Base-by-base conservation (phyloP, 2,888 invertebrate genomes). In the Apoderus coryli region DNA sequence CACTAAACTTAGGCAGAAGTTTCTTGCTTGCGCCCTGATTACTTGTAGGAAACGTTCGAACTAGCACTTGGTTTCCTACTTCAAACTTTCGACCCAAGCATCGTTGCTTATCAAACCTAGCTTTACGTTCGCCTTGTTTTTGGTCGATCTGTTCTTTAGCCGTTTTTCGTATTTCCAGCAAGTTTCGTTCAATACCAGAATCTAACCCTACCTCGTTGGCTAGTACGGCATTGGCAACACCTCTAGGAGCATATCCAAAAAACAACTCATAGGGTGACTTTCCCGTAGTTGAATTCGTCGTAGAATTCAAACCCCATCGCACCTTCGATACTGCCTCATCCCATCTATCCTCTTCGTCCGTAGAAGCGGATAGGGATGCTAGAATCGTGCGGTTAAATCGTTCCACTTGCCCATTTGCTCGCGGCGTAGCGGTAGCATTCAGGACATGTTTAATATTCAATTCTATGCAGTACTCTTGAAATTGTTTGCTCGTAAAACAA, bases 241-340 rank as follows among this genome's bases (percentile, higher is more conserved):
- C 35, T 32, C 38, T 15, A 10, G 35, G 39, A 10, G 22, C 16
- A 24, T 23, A 41, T 5, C 40, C 40, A 22, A 40, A n/a, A n/a
- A n/a, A n/a, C n/a, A n/a, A 40, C 29, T 37, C 37, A 16, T 38
- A 34, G 6, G 37, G 33, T 1, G 30, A 35, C 27, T 37, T 37
- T n/a, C 30, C 33, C 3, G 37, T 37, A n/a, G n/a, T n/a, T n/a
- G n/a, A n/a, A n/a, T n/a, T n/a, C n/a, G n/a, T n/a, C n/a, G n/a
- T n/a, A n/a, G 43, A 40, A 26, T 33, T 39, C 6, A 33, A 32
- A 7, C 39, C 34, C 4, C 22, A 25, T 33, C 37, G 40, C 9
- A 42, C 34, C 10, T 31, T 33, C 22, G 19, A 27, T 10, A 26
- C 10, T n/a, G 10, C 2, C 7, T 32, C 31, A 16, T 37, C 37